These are phyloP conservation scores for Thomomys bottae DNA, from an alignment of 2,113 vertebrate genomes.

Conservation along the genomic window DNA sequence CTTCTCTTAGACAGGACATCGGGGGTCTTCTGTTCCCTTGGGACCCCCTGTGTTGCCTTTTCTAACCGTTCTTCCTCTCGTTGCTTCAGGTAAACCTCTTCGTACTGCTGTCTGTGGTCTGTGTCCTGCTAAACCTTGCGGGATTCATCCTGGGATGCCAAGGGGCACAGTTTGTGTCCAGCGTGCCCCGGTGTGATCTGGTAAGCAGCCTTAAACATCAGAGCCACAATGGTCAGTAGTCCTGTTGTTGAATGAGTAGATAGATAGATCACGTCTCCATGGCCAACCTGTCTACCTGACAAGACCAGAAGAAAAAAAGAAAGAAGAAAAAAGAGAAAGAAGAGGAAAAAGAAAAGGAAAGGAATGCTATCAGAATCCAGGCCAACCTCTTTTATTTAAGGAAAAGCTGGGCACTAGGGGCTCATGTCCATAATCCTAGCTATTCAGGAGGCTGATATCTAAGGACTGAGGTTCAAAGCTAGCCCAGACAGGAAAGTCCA, in stretches of 20 bases:
- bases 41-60: background rate
- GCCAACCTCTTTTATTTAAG: too few relatives aligned
- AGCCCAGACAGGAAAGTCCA: too few relatives aligned
- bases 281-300: background rate
- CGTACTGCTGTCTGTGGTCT: conserved; percentile 89
- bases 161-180: conserved; percentile 90
- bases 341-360: too few relatives aligned
- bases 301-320: too few relatives aligned
- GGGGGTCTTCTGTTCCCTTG: background rate
- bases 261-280: background rate
- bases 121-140: conserved; percentile 90
- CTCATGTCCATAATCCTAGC: too few relatives aligned
- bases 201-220: conserved; percentile 81
- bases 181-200: conserved; percentile 88
- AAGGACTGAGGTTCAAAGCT: too few relatives aligned
- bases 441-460: too few relatives aligned
- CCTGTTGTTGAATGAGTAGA: background rate
- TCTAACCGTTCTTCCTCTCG: conserved; percentile 49
- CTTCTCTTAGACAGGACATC: background rate
- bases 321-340: too few relatives aligned
- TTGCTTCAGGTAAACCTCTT: conserved; percentile 90
- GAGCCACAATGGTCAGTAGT: too few relatives aligned
- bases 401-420: too few relatives aligned
- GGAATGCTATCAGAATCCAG: too few relatives aligned
- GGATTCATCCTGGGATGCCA: conserved; percentile 92